These are phyloP conservation scores for Aix galericulata DNA, from an alignment of 2,113 vertebrate genomes.

Conservation along the genomic window DNA sequence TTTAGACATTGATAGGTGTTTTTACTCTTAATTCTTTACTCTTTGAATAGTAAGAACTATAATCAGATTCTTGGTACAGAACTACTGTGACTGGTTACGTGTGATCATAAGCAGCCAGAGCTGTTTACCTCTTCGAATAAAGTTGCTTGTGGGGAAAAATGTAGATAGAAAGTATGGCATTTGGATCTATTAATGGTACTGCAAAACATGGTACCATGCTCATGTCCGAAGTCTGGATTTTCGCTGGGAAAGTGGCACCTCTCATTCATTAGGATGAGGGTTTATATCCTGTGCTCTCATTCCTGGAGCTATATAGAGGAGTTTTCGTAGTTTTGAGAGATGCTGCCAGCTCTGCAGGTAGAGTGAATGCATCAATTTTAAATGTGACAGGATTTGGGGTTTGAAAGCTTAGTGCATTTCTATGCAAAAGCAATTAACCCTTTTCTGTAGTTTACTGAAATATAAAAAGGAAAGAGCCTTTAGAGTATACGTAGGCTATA, in stretches of 20 bases:
- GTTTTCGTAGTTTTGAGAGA: neutral
- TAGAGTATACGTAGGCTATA: neutral
- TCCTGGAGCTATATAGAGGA: neutral
- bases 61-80: constrained; percentile 19
- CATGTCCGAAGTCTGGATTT: neutral
- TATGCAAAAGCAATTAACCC: constrained; percentile 6
- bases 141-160: neutral
- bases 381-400: neutral
- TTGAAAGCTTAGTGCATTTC: constrained; percentile 32
- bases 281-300: neutral
- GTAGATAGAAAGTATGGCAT: neutral
- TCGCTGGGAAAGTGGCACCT: neutral
- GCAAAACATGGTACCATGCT: neutral
- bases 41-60: neutral
- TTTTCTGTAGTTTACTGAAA: constrained; percentile 17
- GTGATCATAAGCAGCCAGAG: neutral
- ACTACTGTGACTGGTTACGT: constrained; percentile 24
- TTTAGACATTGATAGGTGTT: constrained; percentile 46
- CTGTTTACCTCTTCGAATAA: neutral
- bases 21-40: constrained; percentile 44
- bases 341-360: constrained; percentile 43
- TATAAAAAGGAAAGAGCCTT: neutral
- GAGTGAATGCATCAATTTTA: neutral
- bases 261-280: neutral
- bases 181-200: neutral